These are phyloP conservation scores for Anguilla megastoma DNA, from an alignment of 2,797 vertebrate genomes.

Conservation along the genomic window DNA sequence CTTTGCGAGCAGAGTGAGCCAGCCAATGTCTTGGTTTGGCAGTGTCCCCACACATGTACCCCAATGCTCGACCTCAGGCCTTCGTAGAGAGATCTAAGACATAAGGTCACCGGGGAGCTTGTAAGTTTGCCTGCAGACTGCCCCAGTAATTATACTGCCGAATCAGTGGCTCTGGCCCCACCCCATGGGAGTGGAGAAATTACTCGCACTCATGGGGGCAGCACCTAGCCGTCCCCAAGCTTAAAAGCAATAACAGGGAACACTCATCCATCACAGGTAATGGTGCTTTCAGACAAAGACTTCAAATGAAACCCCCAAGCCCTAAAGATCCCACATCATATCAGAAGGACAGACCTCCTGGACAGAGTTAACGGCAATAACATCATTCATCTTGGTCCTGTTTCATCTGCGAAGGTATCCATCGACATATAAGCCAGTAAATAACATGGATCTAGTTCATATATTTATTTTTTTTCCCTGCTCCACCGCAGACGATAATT, in stretches of 20 bases:
- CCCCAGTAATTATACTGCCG: conserved; percentile 42
- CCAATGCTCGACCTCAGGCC: conserved; percentile 26
- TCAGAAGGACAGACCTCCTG: not conserved
- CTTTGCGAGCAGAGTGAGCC: conserved; percentile 6
- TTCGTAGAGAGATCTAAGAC: conserved; percentile 45
- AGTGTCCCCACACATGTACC: conserved; percentile 29
- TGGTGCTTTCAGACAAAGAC: conserved; percentile 40
- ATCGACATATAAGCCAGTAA: conserved; percentile 29
- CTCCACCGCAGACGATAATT: not conserved
- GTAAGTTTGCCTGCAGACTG: not conserved
- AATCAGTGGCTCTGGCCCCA: conserved; percentile 34
- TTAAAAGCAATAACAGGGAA: conserved; percentile 47
- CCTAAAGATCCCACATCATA: conserved; percentile 30
- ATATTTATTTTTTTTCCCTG: conserved; percentile 31
- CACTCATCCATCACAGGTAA: conserved; percentile 49
- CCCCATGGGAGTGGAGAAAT: conserved; percentile 32
- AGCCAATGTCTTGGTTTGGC: conserved; percentile 20
- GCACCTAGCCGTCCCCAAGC: conserved; percentile 31
- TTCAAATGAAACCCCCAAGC: conserved; percentile 34
- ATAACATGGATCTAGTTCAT: conserved; percentile 32
- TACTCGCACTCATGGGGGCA: conserved; percentile 30
- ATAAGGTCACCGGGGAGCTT: conserved; percentile 28
- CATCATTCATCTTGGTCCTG: conserved; percentile 13
- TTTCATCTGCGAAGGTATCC: conserved; percentile 29
- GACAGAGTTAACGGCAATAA: conserved; percentile 16